A percentile compares a stretch with the other conserved stretches of the same genome.
Conservation (phyloP, 2,797 vertebrate species). For the Intellagama lesueurii region DNA sequence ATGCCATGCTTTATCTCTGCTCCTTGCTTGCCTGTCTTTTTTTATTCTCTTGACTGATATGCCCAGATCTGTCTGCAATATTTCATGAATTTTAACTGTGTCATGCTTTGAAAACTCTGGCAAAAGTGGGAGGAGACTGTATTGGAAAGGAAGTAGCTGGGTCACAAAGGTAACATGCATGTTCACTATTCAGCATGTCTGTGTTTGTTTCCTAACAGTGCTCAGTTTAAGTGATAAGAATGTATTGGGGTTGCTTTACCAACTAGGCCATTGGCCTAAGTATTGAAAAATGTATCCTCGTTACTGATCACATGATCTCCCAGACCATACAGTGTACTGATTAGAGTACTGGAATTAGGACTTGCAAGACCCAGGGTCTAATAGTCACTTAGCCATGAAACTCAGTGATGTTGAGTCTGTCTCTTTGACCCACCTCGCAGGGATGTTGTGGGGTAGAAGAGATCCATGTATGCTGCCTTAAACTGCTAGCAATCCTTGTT, state of each 20-base stretch:
- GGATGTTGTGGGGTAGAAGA: neutral
- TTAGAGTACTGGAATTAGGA: neutral
- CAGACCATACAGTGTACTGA: neutral
- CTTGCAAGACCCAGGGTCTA: neutral
- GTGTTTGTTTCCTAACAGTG: conserved; percentile 47
- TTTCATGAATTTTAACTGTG: conserved; percentile 52
- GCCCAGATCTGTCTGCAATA: conserved; percentile 27
- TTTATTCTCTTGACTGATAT: neutral
- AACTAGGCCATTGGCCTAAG: neutral
- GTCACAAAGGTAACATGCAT: conserved; percentile 58
- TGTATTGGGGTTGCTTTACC: neutral
- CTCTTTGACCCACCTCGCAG: neutral
- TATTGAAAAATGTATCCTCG: neutral
- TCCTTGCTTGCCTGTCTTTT: neutral
- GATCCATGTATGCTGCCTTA: neutral
- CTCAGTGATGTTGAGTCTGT: neutral
- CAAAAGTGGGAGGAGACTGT: conserved; percentile 39
- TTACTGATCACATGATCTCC: neutral
- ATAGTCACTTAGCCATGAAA: neutral
- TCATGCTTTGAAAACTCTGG: conserved; percentile 60
- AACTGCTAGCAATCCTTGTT: neutral
- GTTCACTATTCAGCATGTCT: conserved; percentile 55
- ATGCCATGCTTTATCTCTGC: conserved; percentile 26
- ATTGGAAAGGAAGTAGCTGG: conserved; percentile 21
- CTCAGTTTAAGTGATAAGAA: conserved; percentile 43